Base-by-base conservation (phyloP, 2,797 vertebrate species). In the Sternarchorhynchus goeldii region DNA sequence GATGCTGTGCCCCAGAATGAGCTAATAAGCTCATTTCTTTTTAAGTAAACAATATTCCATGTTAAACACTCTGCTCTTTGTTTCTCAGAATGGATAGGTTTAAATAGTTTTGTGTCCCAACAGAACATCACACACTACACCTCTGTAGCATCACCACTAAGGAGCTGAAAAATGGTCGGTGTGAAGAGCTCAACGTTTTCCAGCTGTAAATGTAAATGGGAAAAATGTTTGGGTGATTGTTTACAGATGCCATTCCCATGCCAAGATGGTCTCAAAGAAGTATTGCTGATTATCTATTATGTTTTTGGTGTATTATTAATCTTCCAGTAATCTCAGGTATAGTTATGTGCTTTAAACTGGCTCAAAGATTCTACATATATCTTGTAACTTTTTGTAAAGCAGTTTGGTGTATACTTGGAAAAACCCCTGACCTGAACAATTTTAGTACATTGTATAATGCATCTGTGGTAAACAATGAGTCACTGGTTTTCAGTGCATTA, bases 221-320 rank as follows among this genome's bases (percentile, higher is more conserved):
- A 68, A 53, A 41, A 68, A 31, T 50, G 7, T 17, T 62, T 31
- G 8, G 10, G 25, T 41, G 10, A 17, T 55, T 55, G 25, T 69
- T 69, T 69, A 69, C 67, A 69, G 41, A 69, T 55, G n/a, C 67
- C 50, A n/a, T 69, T 55, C 25, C 55, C 67, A n/a, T 32, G 16
- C 45, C 25, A 55, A 55, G 16, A 25, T 50, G 0, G n/a, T 20
- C 17, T 17, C 18, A 39, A 6, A 8, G 18, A 65, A 36, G 17
- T 7, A n/a, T 34, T 34, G 7, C 31, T 36, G 34, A 36, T 20
- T 25, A 25, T 25, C 25, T 25, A 25, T 25, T 25, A 25, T 36
- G 34, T 36, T 36, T 36, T 36, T 4, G 4, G 34, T 36, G 34
- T 36, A 36, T 36, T 36, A 7, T 36, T 36, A 36, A 7, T 36